phyloP scores from a whole-genome alignment of 2,888 invertebrate species.

The Oasisia sp. region DNA sequence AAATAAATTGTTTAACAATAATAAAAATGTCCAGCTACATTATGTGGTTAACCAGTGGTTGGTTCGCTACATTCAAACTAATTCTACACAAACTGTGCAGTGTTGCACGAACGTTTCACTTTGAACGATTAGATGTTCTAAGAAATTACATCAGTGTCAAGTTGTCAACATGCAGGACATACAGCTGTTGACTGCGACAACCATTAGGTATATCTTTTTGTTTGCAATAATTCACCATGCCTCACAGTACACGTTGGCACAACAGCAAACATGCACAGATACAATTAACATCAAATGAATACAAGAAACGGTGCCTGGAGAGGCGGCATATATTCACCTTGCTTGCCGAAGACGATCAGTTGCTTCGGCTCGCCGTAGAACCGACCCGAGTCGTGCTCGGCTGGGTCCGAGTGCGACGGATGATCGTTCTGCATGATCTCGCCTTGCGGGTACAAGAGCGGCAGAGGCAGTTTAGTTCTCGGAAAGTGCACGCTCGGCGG shows the following conservation, averaged over 20 bases:
- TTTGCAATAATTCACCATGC: not conserved
- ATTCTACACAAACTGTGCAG: not conserved
- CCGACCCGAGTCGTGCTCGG: not conserved
- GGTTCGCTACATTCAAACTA: not conserved
- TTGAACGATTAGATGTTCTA: not conserved
- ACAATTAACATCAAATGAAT: no score
- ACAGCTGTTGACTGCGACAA: not conserved
- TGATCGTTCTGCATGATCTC: not conserved
- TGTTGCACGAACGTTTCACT: not conserved
- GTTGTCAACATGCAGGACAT: not conserved
- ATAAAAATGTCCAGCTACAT: not conserved
- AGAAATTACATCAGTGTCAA: not conserved
- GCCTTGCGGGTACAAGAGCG: not conserved
- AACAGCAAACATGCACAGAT: no score
- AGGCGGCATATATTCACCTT: not conserved
- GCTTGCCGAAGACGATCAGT: not conserved
- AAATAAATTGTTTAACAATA: not conserved
- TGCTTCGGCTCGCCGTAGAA: not conserved
- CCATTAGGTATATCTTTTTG: not conserved
- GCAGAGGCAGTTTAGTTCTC: not conserved
- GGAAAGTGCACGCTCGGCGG: constrained; percentile 1
- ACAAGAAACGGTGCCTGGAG: not conserved
- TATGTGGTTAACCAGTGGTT: not conserved
- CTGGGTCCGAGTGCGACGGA: not conserved
- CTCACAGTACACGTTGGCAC: no score